Evolutionary conservation across 2,797 vertebrate genomes (phyloP), one percentile per base, ranked within the genome.

Genomic region (Gymnodraco acuticeps): DNA sequence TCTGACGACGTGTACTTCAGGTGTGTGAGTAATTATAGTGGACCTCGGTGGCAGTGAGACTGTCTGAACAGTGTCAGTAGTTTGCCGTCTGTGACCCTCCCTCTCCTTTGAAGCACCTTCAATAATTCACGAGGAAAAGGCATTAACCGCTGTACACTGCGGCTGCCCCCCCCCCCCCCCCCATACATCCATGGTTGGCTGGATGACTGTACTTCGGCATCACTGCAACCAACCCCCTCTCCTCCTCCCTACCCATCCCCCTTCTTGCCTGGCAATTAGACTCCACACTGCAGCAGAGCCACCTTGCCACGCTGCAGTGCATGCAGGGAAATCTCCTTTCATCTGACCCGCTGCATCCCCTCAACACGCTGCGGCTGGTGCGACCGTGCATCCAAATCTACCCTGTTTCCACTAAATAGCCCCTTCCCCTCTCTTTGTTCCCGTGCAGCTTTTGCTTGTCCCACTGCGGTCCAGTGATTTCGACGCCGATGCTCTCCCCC

Each of bases 201-300:
- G 75, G 85, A 85, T 84, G 78, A 91, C 89, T 89, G 84, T 90
- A 90, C 88, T 89, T 84, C 53, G 3, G 89, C 85, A 91, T 90
- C 82, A 78, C 81, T 92, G 92, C 90, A 88, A 84, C 82, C 89
- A 84, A 69, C 84, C 87, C 78, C 76, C 56, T 19, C 81, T 75
- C 78, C 76, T 74, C 74, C 20, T 48, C 70, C 58, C 60, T 64
- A 82, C 84, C 85, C 88, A 70, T 77, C 86, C 86, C 85, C 89
- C 83, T 71, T 66, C 79, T 59, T 86, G 86, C 84, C 81, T 90
- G 86, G 81, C 84, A 87, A 84, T 93, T 87, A 88, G 70, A 82
- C 88, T 90, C 65, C 86, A 79, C 89, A 91, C 91, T 93, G 92
- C 93, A 93, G 90, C 84, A 91, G 64, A 89, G 85, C 88, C 70